These are phyloP conservation scores for Parelbella ahira DNA, from an alignment of 2,888 invertebrate genomes.

Conservation along the genomic window DNA sequence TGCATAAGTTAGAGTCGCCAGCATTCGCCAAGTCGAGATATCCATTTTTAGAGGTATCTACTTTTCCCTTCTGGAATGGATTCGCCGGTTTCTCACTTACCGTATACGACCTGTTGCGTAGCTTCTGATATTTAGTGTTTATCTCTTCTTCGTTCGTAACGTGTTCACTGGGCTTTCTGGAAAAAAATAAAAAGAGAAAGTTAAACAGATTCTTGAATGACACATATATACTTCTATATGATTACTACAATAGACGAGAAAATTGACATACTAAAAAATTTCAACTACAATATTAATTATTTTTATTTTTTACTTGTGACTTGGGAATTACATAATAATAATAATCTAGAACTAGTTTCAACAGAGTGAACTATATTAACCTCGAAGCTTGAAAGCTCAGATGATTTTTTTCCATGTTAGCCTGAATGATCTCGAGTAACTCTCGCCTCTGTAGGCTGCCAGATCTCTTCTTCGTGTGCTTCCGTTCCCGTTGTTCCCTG, in stretches of 20 bases:
- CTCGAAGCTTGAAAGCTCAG: conserved; percentile 91
- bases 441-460: conserved; percentile 90
- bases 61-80: conserved; percentile 62
- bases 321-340: no score
- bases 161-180: conserved; percentile 80
- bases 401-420: conserved; percentile 95
- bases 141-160: conserved; percentile 62
- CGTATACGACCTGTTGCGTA: conserved; percentile 76
- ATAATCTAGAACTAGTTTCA: no score
- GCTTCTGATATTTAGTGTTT: conserved; percentile 62
- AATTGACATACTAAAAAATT: no score
- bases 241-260: no score
- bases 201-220: no score
- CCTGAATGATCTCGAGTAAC: conserved; percentile 91
- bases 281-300: no score
- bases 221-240: no score
- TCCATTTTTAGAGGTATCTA: conserved; percentile 71
- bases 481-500: conserved; percentile 71
- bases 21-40: conserved; percentile 82
- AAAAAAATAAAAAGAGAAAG: conserved; percentile 34
- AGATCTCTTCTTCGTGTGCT: conserved; percentile 82
- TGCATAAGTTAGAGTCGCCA: conserved; percentile 76
- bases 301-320: no score
- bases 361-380: conserved; percentile 67
- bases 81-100: conserved; percentile 67